Percentiles rank a stretch among this genome's conserved stretches.
phyloP scores from a whole-genome alignment of 1,140 invertebrate genomes.

The Formica exsecta region DNA sequence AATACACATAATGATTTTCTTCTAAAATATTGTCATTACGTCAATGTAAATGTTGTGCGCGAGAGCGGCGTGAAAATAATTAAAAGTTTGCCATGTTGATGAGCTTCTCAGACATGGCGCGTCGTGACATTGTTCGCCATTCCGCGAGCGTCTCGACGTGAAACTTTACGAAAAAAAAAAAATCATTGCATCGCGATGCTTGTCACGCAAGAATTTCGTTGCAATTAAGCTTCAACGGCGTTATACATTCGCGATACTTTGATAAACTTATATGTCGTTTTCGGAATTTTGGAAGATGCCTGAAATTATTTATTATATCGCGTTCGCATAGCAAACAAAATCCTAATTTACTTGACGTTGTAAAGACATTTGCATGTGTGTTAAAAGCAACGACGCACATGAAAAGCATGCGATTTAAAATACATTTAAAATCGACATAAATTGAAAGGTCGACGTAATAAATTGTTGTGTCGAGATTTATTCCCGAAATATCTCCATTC shows the following conservation, averaged over 20 bases:
- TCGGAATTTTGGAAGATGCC: constrained; percentile 20
- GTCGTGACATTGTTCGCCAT: constrained; percentile 46
- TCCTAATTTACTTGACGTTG: constrained; percentile 12
- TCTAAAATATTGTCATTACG: not conserved
- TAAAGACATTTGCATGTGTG: not conserved
- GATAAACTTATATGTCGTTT: constrained; percentile 34
- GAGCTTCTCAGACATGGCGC: constrained; percentile 49
- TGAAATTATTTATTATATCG: not conserved
- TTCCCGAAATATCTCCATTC: not conserved
- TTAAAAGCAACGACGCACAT: not conserved
- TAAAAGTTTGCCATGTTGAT: constrained; percentile 52
- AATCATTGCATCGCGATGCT: constrained; percentile 30
- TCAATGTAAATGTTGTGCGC: constrained; percentile 18
- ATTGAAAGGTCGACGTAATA: constrained; percentile 15
- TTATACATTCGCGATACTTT: constrained; percentile 9
- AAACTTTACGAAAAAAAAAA: constrained; percentile 52
- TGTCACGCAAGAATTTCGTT: constrained; percentile 50
- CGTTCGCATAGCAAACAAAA: not conserved
- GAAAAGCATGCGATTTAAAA: not conserved
- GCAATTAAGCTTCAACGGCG: constrained; percentile 25
- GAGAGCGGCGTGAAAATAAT: constrained; percentile 45
- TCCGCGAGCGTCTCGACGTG: constrained; percentile 33
- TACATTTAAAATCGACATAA: constrained; percentile 10
- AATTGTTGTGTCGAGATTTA: not conserved
- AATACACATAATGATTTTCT: constrained; percentile 25